Percentiles rank a stretch among this genome's conserved stretches.
These are phyloP conservation scores for Nestor notabilis DNA, from an alignment of 2,113 vertebrate genomes.

Conservation along the genomic window DNA sequence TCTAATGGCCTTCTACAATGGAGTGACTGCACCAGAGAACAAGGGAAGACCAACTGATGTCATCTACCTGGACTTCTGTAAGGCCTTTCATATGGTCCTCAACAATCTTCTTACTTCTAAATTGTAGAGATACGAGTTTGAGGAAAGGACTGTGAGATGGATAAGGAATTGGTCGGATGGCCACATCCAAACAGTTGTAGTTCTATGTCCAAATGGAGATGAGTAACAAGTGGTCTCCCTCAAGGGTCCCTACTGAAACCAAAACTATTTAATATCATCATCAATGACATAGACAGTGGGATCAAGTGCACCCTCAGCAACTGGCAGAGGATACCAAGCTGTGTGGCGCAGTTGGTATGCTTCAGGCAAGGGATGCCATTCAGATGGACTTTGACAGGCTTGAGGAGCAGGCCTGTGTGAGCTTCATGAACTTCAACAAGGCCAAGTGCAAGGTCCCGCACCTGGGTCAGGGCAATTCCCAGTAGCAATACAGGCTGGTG, in stretches of 20 bases:
- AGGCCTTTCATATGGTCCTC: not conserved
- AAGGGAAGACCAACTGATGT: not conserved
- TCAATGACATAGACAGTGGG: not conserved
- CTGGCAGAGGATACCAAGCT: not conserved
- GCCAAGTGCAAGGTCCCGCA: not conserved
- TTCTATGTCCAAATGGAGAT: not conserved
- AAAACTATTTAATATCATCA: not conserved
- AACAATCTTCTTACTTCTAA: not conserved
- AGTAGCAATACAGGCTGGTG: not conserved
- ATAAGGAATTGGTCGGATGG: not conserved
- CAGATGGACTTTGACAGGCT: not conserved
- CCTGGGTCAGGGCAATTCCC: not conserved
- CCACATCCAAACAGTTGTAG: not conserved
- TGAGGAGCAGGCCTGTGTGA: fast-evolving
- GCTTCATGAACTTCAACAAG: not conserved
- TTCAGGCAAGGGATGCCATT: not conserved
- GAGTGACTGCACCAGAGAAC: not conserved
- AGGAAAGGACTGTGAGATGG: not conserved
- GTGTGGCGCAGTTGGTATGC: not conserved
- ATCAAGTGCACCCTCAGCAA: not conserved
- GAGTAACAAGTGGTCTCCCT: not conserved
- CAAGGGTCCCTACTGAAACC: not conserved
- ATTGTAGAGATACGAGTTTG: not conserved
- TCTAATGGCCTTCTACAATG: not conserved
- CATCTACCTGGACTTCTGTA: not conserved